A percentile compares a stretch with the other conserved stretches of the same genome.
Conservation (phyloP, 2,888 invertebrate species). For the Crepidodera aurea region DNA sequence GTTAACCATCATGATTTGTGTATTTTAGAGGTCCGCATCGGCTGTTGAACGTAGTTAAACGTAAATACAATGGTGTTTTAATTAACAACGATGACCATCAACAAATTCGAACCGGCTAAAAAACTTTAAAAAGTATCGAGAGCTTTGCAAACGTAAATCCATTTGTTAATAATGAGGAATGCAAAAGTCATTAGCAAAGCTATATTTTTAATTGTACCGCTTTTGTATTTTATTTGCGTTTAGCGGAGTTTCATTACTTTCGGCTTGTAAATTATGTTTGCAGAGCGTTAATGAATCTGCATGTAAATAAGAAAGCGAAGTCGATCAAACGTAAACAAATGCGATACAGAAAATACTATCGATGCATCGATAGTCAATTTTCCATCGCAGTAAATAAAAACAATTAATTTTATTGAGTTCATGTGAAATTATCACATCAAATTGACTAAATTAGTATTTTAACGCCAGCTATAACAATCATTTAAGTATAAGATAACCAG, state of each 20-base stretch:
- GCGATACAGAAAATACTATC: too few species aligned
- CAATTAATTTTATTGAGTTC: too few species aligned
- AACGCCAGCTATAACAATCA: too few species aligned
- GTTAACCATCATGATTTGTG: neutral
- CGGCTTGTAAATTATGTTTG: slow-evolving; percentile 18
- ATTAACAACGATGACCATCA: slow-evolving; percentile 11
- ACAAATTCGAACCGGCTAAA: neutral
- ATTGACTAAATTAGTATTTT: too few species aligned
- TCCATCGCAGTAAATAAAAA: too few species aligned
- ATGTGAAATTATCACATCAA: too few species aligned
- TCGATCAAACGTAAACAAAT: too few species aligned
- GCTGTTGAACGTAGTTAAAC: neutral
- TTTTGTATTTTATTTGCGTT: slow-evolving; percentile 16
- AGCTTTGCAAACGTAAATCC: neutral
- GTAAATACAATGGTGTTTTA: slow-evolving; percentile 11
- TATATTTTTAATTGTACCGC: slow-evolving; percentile 9
- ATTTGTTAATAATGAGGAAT: neutral
- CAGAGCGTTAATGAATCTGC: slow-evolving; percentile 12
- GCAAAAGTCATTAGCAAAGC: slow-evolving; percentile 2
- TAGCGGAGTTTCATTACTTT: slow-evolving; percentile 17
- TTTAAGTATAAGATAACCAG: too few species aligned
- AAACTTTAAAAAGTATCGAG: slow-evolving; percentile 13
- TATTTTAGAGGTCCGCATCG: neutral
- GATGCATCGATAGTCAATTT: too few species aligned
- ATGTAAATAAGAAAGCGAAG: too few species aligned